A percentile compares a stretch with the other conserved stretches of the same genome.
These are phyloP conservation scores for Cheilosia grossa DNA, from an alignment of 2,888 invertebrate species.

Conservation along the genomic window DNA sequence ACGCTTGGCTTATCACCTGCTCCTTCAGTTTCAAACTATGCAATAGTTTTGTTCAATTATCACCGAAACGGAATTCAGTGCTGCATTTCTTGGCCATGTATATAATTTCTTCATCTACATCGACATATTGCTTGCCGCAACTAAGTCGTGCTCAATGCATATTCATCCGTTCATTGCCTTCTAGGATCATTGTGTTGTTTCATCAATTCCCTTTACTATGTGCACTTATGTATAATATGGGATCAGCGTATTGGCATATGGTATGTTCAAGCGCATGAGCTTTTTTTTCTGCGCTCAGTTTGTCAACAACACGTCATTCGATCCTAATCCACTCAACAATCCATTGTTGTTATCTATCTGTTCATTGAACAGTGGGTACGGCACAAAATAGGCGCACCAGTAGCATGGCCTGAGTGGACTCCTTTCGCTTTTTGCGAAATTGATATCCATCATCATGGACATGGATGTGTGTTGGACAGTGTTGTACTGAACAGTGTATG, in stretches of 20 bases:
- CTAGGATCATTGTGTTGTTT: constrained; percentile 28
- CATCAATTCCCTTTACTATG: background rate
- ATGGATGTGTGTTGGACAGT: constrained; percentile 43
- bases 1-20: constrained; percentile 65
- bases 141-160: constrained; percentile 39
- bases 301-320: constrained; percentile 57
- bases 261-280: constrained; percentile 6
- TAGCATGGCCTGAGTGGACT: constrained; percentile 30
- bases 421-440: constrained; percentile 55
- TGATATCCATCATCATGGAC: constrained; percentile 31
- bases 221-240: constrained; percentile 6
- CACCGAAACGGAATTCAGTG: constrained; percentile 62
- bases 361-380: constrained; percentile 46
- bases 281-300: constrained; percentile 11
- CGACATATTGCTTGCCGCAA: constrained; percentile 23
- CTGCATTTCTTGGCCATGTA: constrained; percentile 37
- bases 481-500: constrained; percentile 7
- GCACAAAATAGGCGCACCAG: constrained; percentile 42
- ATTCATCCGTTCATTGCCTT: constrained; percentile 18
- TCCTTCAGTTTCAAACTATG: constrained; percentile 45
- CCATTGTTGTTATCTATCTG: constrained; percentile 61
- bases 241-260: constrained; percentile 47
- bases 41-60: constrained; percentile 73
- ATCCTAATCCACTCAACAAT: constrained; percentile 58
- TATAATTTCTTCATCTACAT: constrained; percentile 62